Base-by-base conservation (phyloP, 2,797 vertebrate genomes). In the Pelodytes ibericus region DNA sequence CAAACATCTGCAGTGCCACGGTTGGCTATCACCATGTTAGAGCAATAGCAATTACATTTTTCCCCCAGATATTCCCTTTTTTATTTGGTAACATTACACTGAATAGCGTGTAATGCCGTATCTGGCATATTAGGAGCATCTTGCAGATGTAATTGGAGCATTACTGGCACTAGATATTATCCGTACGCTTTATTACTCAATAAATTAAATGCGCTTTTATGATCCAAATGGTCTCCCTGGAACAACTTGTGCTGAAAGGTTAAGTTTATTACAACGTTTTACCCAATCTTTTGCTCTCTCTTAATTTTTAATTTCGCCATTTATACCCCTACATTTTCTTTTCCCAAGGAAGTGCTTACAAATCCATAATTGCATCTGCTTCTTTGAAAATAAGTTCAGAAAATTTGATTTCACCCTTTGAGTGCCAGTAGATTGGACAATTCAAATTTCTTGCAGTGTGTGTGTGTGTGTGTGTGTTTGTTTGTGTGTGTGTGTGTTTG, bases 201-300 rank as follows among this genome's bases (percentile, higher is more conserved):
- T 68, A 70, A 69, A 75, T 75, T 41, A 75, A 41, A 30, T 18
- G 7, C 57, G 56, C 53, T 33, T 75, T 75, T 75, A 70, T 75
- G 74, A 60, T 51, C 66, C 24, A 41, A 51, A n/a, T 29, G 15
- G 57, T 20, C 64, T 56, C 16, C 18, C 65, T 49, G 64, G 27
- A 16, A 44, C 53, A 60, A 16, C 27, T 68, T 33, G 30, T 20
- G 29, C 31, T 30, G 26, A 31, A 51, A 31, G 10, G 27, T 7
- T 30, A 18, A 6, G 3, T 51, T 70, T 63, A 63, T 75, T 63
- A 30, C 58, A 13, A 11, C 7, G 2, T 66, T 44, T 67, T 44
- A 29, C 72, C 41, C 26, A 44, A 44, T 44, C 30, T 41, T 18
- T 36, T 15, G n/a, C 39, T 31, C 8, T 10, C 47, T 27, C 41